phyloP scores from a whole-genome alignment of 2,797 vertebrate species.

The Scleropages formosus region DNA sequence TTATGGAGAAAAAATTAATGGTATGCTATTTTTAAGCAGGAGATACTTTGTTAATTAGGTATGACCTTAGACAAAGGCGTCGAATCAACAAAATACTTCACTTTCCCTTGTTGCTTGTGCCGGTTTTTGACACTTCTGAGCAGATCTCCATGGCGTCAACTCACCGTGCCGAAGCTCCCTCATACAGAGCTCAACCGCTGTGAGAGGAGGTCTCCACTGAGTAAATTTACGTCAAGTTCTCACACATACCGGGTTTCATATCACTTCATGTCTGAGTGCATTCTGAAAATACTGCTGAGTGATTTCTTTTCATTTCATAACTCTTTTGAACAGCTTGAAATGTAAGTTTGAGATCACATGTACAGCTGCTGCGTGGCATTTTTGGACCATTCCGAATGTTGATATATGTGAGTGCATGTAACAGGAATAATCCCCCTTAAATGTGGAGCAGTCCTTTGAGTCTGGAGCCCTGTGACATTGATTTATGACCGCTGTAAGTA shows the following conservation, averaged over 20 bases:
- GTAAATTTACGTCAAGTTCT: background rate
- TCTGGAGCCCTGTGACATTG: too few species aligned
- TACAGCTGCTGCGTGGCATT: too few species aligned
- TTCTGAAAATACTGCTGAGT: too few species aligned
- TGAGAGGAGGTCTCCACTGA: background rate
- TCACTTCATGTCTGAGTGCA: slow-evolving; percentile 46
- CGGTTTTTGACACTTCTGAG: slow-evolving; percentile 51
- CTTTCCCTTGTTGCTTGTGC: slow-evolving; percentile 64
- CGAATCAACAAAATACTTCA: slow-evolving; percentile 73
- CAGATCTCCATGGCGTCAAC: background rate
- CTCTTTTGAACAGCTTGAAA: too few species aligned
- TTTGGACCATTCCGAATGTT: too few species aligned
- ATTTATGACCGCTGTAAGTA: too few species aligned
- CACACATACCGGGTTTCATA: slow-evolving; percentile 52
- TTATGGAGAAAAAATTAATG: slow-evolving; percentile 73
- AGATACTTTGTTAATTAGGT: slow-evolving; percentile 78
- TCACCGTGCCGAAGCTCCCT: background rate
- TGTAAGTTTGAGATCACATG: too few species aligned
- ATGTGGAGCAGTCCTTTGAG: too few species aligned
- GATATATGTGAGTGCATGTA: too few species aligned
- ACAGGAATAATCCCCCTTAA: too few species aligned
- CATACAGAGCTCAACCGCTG: slow-evolving; percentile 54
- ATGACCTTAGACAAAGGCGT: slow-evolving; percentile 83
- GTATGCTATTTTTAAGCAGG: slow-evolving; percentile 79
- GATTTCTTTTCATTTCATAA: too few species aligned